Evolutionary conservation across 2,113 vertebrate species (phyloP).

Genomic region (Ivindomyrus marchei): DNA sequence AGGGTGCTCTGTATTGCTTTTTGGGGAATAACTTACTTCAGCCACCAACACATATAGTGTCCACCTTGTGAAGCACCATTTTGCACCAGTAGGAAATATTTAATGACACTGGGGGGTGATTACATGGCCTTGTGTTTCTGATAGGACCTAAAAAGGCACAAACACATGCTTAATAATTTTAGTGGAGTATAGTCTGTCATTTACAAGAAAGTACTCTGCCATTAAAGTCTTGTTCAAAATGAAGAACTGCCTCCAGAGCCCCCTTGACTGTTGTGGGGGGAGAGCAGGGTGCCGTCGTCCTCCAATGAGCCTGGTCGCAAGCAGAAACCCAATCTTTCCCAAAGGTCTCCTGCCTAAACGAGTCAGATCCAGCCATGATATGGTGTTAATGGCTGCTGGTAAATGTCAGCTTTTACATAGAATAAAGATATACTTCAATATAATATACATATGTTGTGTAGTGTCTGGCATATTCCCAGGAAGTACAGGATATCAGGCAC

Average conservation of each 20-base stretch:
- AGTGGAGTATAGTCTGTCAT: neutral
- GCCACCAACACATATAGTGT: neutral
- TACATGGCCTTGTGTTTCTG: neutral
- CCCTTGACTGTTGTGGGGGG: neutral
- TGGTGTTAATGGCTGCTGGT: neutral
- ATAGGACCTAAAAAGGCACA: constrained; percentile 2
- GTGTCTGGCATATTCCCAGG: neutral
- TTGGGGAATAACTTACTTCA: constrained; percentile 1
- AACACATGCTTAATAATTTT: neutral
- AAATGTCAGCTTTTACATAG: constrained; percentile 9
- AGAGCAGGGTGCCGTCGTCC: neutral
- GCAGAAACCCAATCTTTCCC: neutral
- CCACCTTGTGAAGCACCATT: neutral
- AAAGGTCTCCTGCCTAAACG: neutral
- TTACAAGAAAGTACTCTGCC: neutral
- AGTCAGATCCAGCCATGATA: neutral
- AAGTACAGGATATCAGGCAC: neutral
- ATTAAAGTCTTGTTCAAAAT: neutral
- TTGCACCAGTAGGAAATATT: neutral
- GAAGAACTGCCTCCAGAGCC: neutral
- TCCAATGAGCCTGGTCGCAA: neutral
- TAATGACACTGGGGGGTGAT: neutral
- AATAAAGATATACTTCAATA: neutral
- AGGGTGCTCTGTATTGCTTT: neutral
- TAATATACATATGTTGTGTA: neutral